Evolutionary conservation across 2,113 vertebrate species (phyloP), one percentile per base, ranked within the genome.

Genomic region (Anguilla rostrata): DNA sequence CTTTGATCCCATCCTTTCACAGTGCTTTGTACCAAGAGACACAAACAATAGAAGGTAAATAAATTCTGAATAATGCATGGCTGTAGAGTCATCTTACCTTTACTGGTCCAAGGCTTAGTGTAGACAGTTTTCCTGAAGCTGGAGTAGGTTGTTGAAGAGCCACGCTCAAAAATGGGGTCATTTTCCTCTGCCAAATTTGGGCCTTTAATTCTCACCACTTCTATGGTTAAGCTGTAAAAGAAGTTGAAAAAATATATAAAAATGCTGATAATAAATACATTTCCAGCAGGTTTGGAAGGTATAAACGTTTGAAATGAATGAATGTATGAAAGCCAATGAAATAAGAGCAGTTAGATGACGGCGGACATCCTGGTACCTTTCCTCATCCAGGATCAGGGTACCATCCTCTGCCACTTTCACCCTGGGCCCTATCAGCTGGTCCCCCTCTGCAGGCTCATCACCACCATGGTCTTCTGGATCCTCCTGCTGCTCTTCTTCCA

Each of bases 391-490:
- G 91, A 99, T 99, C 93, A 99, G 97, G 15, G 98, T 95, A 49
- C 98, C 98, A 86, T 99, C 98, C 93, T 99, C 98, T 43, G 98
- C 98, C 86, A 99, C 98, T 94, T 98, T 99, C 56, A 99, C 97
- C 90, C 96, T 96, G 90, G 98, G 98, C 86, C 97, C 98, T 82
- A 99, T 91, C 88, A 97, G 89, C 0, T 95, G 92, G 0, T 95
- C 94, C 0, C 96, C 96, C 49, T 95, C 93, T 39, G 87, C 89
- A 2, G 94, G 93, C 63, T 94, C 95, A 5, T 94, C 93, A 26
- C 90, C 91, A 1, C 94, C 93, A 0, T 93, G 92, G 85, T 93
- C 90, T 26, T 83, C 94, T 26, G 94, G 94, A 82, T 49, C 88
- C 26, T 82, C 79, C 1, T 94, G 92, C 0, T 94, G 95, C 0